Conservation (phyloP, 2,888 invertebrate species). For the Geotrupes spiniger region DNA sequence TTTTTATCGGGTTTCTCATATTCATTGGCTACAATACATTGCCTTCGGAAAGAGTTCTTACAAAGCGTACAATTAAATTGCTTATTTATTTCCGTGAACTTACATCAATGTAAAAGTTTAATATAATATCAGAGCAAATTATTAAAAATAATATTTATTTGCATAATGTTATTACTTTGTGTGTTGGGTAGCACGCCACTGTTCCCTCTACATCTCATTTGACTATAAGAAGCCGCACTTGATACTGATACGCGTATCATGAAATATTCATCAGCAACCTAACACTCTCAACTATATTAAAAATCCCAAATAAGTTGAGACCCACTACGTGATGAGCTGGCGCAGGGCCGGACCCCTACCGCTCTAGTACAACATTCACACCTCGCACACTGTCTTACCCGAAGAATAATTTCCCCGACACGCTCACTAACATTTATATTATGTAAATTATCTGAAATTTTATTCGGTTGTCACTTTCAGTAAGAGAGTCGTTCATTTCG, state of each 20-base stretch:
- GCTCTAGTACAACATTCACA: constrained; percentile 36
- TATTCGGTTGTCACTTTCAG: neutral
- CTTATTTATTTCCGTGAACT: no score
- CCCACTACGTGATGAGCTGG: constrained; percentile 34
- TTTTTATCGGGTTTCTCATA: no score
- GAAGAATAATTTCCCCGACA: constrained; percentile 21
- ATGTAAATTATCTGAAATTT: constrained; percentile 17
- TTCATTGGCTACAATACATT: no score
- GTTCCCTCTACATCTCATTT: constrained; percentile 46
- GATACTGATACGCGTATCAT: constrained; percentile 50
- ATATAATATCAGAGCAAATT: no score
- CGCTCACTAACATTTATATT: constrained; percentile 21
- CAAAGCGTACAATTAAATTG: no score
- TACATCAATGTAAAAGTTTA: no score
- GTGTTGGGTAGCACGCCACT: no score
- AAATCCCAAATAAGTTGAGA: constrained; percentile 50
- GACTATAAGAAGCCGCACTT: constrained; percentile 43
- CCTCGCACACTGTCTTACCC: constrained; percentile 24
- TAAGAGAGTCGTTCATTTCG: neutral
- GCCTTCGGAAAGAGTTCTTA: no score
- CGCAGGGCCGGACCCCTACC: constrained; percentile 36
- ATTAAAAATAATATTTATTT: no score
- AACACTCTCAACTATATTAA: constrained; percentile 52
- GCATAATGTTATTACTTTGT: no score
- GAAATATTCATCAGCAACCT: constrained; percentile 52